phyloP scores from a whole-genome alignment of 2,888 invertebrate genomes.

The Bombylius major region DNA sequence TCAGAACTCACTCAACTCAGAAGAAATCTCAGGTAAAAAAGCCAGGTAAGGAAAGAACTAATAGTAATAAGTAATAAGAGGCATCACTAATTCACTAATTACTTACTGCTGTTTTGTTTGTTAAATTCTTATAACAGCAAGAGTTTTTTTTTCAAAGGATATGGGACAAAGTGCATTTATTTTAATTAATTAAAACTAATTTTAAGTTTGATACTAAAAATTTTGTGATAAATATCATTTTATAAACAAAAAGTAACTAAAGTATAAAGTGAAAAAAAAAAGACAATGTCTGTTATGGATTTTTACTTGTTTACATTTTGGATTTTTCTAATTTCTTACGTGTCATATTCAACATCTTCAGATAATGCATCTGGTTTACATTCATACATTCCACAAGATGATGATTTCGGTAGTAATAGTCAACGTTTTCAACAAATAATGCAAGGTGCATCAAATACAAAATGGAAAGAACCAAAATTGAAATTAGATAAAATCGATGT shows the following conservation, averaged over 20 bases:
- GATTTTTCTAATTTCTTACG: not conserved
- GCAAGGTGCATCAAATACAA: constrained; percentile 24
- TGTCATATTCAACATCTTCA: constrained; percentile 1
- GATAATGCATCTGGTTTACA: not conserved
- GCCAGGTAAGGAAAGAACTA: no score
- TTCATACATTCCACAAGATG: constrained; percentile 2
- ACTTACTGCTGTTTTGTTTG: not conserved
- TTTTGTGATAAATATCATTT: no score
- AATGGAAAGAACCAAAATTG: constrained; percentile 26
- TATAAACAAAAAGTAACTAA: no score
- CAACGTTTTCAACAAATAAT: constrained; percentile 31
- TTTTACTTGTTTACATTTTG: not conserved
- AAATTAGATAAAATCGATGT: constrained; percentile 25
- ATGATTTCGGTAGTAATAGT: constrained; percentile 19
- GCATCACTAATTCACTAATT: not conserved
- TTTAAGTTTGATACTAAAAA: no score
- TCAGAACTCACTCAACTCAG: no score
- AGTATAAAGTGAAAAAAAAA: no score
- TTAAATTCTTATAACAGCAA: not conserved
- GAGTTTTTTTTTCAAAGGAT: no score
- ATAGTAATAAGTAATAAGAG: no score
- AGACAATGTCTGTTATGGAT: not conserved
- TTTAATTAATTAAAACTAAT: no score
- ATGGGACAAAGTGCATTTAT: no score
- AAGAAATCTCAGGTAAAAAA: no score